A percentile compares a stretch with the other conserved stretches of the same genome.
Evolutionary conservation across 1,140 invertebrate species (phyloP).

Genomic region (Mercenaria mercenaria): DNA sequence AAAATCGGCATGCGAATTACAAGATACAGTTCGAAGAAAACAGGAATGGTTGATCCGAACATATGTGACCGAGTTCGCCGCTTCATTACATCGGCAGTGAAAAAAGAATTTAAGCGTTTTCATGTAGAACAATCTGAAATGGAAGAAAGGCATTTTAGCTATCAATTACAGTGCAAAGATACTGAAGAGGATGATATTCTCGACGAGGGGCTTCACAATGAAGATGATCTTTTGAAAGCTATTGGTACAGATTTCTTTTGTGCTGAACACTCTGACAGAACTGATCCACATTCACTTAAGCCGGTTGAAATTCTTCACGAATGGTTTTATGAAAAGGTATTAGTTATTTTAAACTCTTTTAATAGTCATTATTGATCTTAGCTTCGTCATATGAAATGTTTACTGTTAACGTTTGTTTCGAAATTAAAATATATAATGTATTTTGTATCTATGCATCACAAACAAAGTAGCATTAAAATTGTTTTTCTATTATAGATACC

Average conservation of each 20-base stretch:
- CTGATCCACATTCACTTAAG: slow-evolving; percentile 22
- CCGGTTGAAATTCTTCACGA: slow-evolving; percentile 36
- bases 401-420: background rate
- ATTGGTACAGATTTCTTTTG: slow-evolving; percentile 34
- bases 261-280: slow-evolving; percentile 28
- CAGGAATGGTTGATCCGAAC: slow-evolving; percentile 29
- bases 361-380: background rate
- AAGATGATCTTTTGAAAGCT: background rate
- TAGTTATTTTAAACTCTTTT: no score
- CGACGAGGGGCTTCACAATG: slow-evolving; percentile 28
- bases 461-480: no score
- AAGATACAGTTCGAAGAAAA: slow-evolving; percentile 13
- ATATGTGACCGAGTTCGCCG: slow-evolving; percentile 46
- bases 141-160: background rate
- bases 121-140: background rate
- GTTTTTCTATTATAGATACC: slow-evolving; percentile 42
- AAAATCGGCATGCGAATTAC: slow-evolving; percentile 44
- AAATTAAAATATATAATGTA: background rate
- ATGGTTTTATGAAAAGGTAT: slow-evolving; percentile 53
- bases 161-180: slow-evolving; percentile 31
- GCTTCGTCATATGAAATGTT: background rate
- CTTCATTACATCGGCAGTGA: slow-evolving; percentile 29
- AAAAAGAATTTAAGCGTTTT: slow-evolving; percentile 43
- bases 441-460: no score
- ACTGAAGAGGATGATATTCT: background rate